Evolutionary conservation across 1,140 invertebrate genomes (phyloP), one percentile per base, ranked within the genome.

Genomic region (Octopus bimaculoides): DNA sequence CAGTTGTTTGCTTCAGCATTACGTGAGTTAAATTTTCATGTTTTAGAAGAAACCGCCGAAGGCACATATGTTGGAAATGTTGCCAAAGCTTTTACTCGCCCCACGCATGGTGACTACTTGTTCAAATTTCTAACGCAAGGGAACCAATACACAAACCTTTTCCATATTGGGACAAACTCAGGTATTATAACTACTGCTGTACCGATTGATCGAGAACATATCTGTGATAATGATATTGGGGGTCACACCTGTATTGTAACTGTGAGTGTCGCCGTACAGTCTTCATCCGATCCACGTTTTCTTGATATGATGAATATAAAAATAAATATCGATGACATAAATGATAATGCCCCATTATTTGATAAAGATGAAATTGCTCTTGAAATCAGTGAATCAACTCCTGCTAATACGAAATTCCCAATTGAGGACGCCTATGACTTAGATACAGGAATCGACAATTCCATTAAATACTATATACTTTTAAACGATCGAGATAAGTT

Each of bases 271-370:
- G 83, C 85, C 7, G 85, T 87, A 9, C 80, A 73, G 20, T 85
- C 86, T 5, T 69, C 77, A 26, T 53, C 78, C 52, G 76, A 76
- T 4, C 79, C 78, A 26, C 78, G 80, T 14, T 84, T 85, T 69
- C 83, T 86, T 74, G 85, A 86, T 61, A 86, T 89, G 75, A 84
- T 86, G 52, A 84, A 79, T 3, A 83, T 87, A 0, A 82, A 81
- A 71, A 81, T 90, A 53, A 77, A 84, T 10, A 81, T 90, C n/a
- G 78, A 85, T 8, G 97, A 98, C 89, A 96, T 95, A n/a, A 99
- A 98, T 88, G 97, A 98, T 92, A 98, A 98, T 90, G 93, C 95
- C 6, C 97, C 97, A 0, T 91, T 93, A 9, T 98, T 98, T 90
- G 85, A 85, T 1, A 78, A 81, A 17, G 80, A 81, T 20, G 81